A percentile compares a stretch with the other conserved stretches of the same genome.
Evolutionary conservation across 2,797 vertebrate genomes (phyloP).

Genomic region (Podarcis siculus): DNA sequence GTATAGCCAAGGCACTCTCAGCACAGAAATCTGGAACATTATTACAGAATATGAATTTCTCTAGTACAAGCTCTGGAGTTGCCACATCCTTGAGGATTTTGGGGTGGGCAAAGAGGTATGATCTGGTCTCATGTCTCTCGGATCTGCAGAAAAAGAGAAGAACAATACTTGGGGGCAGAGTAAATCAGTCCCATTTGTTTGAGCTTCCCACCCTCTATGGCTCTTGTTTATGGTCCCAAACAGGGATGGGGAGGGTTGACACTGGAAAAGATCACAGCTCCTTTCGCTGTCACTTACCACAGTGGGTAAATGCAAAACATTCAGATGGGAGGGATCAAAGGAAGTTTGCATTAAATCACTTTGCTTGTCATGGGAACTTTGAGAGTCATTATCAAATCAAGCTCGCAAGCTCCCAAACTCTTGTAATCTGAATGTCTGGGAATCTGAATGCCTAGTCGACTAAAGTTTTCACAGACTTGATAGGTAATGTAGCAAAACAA

Average conservation of each 20-base stretch:
- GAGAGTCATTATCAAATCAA: background rate
- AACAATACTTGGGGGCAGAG: background rate
- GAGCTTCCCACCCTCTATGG: background rate
- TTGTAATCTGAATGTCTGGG: background rate
- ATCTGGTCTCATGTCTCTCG: background rate
- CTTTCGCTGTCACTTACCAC: background rate
- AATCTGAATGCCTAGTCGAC: background rate
- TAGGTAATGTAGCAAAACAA: background rate
- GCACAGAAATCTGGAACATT: background rate
- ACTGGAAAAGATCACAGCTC: background rate
- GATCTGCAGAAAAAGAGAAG: background rate
- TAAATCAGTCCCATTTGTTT: slow-evolving; percentile 9
- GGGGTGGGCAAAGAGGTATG: background rate
- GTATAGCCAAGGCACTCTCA: too few relatives aligned
- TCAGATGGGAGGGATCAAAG: background rate
- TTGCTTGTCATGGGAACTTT: background rate
- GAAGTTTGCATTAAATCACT: background rate
- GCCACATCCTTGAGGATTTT: background rate
- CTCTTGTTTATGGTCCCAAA: background rate
- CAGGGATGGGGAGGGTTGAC: background rate
- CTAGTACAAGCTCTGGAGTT: background rate
- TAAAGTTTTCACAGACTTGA: background rate
- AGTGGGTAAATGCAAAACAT: background rate
- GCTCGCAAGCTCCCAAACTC: background rate
- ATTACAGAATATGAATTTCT: background rate